Percentiles rank a stretch among this genome's conserved stretches.
Conservation (phyloP, 2,888 invertebrate species). For the Hydrotaea diabolus region DNA sequence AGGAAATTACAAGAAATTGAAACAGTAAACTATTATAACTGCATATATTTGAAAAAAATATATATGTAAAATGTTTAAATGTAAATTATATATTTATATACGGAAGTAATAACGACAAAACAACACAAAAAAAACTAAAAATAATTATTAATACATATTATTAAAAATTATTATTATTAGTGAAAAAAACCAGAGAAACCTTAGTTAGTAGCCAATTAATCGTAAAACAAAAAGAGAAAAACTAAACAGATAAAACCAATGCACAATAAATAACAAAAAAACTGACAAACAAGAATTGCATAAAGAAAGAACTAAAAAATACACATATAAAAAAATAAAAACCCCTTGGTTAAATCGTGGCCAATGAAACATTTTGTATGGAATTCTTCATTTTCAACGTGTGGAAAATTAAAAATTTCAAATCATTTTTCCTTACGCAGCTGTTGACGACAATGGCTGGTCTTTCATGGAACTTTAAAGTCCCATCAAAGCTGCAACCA, state of each 20-base stretch:
- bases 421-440: too few relatives aligned
- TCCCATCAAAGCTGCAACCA: too few relatives aligned
- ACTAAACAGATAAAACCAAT: conserved; percentile 29
- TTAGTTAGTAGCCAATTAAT: conserved; percentile 78
- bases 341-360: too few relatives aligned
- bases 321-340: too few relatives aligned
- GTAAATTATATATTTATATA: conserved; percentile 67
- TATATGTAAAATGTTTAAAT: conserved; percentile 70
- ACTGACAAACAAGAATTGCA: conserved; percentile 54
- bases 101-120: conserved; percentile 22
- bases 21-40: background rate
- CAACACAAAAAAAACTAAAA: conserved; percentile 45
- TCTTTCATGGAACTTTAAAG: too few relatives aligned
- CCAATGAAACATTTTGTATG: too few relatives aligned
- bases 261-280: too few relatives aligned
- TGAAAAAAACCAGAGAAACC: conserved; percentile 64
- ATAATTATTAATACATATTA: conserved; percentile 37
- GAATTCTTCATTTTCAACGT: too few relatives aligned
- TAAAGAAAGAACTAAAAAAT: background rate
- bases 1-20: conserved; percentile 6
- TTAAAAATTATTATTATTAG: conserved; percentile 56
- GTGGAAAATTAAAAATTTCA: too few relatives aligned
- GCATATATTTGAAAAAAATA: conserved; percentile 36
- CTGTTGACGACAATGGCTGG: too few relatives aligned
- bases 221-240: conserved; percentile 58